Percentiles rank a stretch among this genome's conserved stretches.
These are phyloP conservation scores for Lissocephala sabroskyi DNA, from an alignment of 2,888 invertebrate species.

Conservation along the genomic window DNA sequence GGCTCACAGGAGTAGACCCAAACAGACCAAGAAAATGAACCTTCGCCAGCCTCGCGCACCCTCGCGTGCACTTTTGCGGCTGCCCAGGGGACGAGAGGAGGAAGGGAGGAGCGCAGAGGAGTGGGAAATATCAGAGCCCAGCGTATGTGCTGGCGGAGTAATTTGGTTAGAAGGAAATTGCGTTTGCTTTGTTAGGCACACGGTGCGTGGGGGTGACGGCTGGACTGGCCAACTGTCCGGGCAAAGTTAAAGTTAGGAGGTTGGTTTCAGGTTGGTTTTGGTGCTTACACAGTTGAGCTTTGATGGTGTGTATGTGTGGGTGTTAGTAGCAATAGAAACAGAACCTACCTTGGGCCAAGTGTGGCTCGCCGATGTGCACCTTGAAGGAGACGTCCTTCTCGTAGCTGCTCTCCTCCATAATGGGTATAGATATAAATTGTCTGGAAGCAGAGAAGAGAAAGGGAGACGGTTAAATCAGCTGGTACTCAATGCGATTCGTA, in stretches of 20 bases:
- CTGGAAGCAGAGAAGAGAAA: conserved; percentile 77
- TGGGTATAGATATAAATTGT: conserved; percentile 86
- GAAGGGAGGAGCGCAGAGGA: too few species aligned
- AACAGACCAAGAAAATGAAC: background rate
- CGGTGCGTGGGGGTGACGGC: background rate
- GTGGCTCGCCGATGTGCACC: conserved; percentile 92
- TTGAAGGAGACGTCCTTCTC: conserved; percentile 96
- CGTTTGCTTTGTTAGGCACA: conserved; percentile 17
- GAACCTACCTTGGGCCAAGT: conserved; percentile 85
- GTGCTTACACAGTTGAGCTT: background rate
- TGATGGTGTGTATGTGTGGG: background rate
- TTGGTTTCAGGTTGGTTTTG: conserved; percentile 5
- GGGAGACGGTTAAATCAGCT: background rate
- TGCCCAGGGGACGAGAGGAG: conserved; percentile 6
- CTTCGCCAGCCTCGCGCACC: background rate
- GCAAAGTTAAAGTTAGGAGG: background rate
- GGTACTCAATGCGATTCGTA: too few species aligned
- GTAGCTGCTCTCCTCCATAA: conserved; percentile 97
- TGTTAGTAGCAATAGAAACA: background rate
- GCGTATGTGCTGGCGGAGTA: conserved; percentile 20
- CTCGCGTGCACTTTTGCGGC: conserved; percentile 17
- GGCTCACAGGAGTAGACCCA: too few species aligned
- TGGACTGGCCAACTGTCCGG: background rate
- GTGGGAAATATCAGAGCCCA: too few species aligned
- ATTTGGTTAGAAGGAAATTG: conserved; percentile 45